A percentile compares a stretch with the other conserved stretches of the same genome.
These are phyloP conservation scores for Agriopis marginaria DNA, from an alignment of 2,888 invertebrate species.

Conservation along the genomic window DNA sequence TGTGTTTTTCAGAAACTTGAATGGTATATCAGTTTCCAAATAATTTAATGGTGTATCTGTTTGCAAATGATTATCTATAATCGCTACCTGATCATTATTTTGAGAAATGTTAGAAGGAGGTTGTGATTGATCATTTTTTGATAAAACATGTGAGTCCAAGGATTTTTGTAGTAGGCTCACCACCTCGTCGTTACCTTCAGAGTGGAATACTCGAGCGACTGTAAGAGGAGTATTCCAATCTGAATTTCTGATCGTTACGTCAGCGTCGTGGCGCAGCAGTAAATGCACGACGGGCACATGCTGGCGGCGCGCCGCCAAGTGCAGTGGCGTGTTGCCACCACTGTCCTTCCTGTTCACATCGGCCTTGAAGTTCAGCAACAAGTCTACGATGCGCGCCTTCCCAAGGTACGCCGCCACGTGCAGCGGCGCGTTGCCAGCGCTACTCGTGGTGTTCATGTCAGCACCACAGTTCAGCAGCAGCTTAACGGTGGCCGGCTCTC, in stretches of 20 bases:
- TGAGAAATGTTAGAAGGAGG: background rate
- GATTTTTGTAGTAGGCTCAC: constrained; percentile 15
- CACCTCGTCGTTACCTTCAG: constrained; percentile 24
- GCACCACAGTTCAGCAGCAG: background rate
- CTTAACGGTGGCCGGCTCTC: background rate
- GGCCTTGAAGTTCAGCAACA: constrained; percentile 42
- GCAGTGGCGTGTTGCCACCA: background rate
- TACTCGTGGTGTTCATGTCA: background rate
- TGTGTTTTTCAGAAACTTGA: constrained; percentile 32
- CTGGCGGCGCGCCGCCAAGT: background rate
- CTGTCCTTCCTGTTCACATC: background rate
- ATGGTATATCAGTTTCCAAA: background rate
- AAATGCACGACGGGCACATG: background rate
- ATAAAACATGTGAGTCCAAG: background rate
- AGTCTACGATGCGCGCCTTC: constrained; percentile 14
- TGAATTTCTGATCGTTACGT: constrained; percentile 36
- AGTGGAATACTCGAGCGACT: constrained; percentile 37
- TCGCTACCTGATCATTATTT: constrained; percentile 1
- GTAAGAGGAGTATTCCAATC: constrained; percentile 45
- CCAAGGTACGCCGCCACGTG: constrained; percentile 30
- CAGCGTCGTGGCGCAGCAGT: constrained; percentile 25
- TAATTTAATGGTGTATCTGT: background rate
- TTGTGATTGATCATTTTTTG: background rate
- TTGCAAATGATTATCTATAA: background rate
- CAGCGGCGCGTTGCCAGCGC: background rate